Percentiles rank a stretch among this genome's conserved stretches.
Evolutionary conservation across 2,888 invertebrate genomes (phyloP).

Genomic region (Leuctra nigra): DNA sequence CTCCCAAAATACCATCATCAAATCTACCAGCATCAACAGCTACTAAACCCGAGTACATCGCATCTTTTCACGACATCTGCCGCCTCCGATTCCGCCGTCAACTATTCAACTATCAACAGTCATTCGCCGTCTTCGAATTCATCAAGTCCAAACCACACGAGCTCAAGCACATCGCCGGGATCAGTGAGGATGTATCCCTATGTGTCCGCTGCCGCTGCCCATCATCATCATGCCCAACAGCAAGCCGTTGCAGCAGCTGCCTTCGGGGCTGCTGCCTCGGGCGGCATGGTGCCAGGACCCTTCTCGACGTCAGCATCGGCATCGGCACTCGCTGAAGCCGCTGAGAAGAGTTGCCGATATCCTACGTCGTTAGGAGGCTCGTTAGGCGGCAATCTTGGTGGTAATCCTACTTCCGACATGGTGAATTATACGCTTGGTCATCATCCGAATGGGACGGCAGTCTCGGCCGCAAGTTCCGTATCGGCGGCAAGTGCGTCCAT

Average conservation of each 20-base stretch:
- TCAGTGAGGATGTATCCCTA: conserved; percentile 79
- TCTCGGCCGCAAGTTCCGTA: conserved; percentile 55
- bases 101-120: conserved; percentile 24
- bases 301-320: conserved; percentile 43
- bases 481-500: conserved; percentile 66
- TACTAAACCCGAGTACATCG: conserved; percentile 15
- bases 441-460: conserved; percentile 39
- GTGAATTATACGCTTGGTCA: conserved; percentile 74
- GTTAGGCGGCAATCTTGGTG: conserved; percentile 38
- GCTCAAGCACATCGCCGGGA: conserved; percentile 27
- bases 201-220: conserved; percentile 66
- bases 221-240: conserved; percentile 57
- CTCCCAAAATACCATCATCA: conserved; percentile 84
- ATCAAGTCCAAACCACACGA: conserved; percentile 38
- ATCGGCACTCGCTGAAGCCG: conserved; percentile 51
- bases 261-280: conserved; percentile 49
- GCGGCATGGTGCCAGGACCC: conserved; percentile 53
- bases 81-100: conserved; percentile 39
- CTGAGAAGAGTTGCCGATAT: conserved; percentile 77
- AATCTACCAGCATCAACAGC: conserved; percentile 67
- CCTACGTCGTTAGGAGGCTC: conserved; percentile 46
- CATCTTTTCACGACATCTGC: conserved; percentile 47
- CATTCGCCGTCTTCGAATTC: conserved; percentile 19
- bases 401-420: conserved; percentile 59
- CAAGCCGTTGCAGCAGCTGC: conserved; percentile 57